phyloP scores from a whole-genome alignment of 53 echinoderm and acorn worm species.

The Arbacia lixula region DNA sequence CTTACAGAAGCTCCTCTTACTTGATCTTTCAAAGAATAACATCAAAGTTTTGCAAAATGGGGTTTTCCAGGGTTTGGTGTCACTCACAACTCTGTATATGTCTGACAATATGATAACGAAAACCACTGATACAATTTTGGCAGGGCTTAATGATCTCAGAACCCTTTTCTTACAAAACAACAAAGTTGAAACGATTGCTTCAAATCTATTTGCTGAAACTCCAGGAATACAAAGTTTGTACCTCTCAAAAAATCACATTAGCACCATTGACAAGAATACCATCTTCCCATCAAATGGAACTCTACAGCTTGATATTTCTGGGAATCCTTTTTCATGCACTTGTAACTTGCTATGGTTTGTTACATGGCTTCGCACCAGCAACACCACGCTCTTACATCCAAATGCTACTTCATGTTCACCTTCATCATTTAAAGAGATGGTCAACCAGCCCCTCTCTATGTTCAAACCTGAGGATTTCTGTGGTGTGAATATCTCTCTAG shows the following conservation, averaged over 20 bases:
- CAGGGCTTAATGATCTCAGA: too few relatives aligned
- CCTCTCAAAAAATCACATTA: conserved; percentile 7
- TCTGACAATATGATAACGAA: not conserved
- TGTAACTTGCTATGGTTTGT: not conserved
- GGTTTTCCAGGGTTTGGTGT: not conserved
- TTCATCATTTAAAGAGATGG: not conserved
- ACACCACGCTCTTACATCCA: not conserved
- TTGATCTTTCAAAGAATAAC: conserved; percentile 7
- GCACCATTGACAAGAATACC: not conserved
- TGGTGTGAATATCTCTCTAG: not conserved
- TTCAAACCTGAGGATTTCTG: not conserved
- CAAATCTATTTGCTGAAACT: not conserved
- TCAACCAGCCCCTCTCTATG: not conserved
- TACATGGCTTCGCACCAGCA: not conserved
- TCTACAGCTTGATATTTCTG: not conserved
- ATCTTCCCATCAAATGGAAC: not conserved
- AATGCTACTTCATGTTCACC: not conserved
- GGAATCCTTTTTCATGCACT: not conserved
- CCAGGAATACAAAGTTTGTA: not conserved
- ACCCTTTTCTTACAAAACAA: too few relatives aligned
- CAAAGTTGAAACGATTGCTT: too few relatives aligned
- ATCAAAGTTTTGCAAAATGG: not conserved
- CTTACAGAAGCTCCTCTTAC: too few relatives aligned
- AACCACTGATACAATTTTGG: too few relatives aligned
- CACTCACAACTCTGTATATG: not conserved